Percentiles rank a stretch among this genome's conserved stretches.
phyloP scores from a whole-genome alignment of 2,113 vertebrate genomes.

The Onychostoma macrolepis region DNA sequence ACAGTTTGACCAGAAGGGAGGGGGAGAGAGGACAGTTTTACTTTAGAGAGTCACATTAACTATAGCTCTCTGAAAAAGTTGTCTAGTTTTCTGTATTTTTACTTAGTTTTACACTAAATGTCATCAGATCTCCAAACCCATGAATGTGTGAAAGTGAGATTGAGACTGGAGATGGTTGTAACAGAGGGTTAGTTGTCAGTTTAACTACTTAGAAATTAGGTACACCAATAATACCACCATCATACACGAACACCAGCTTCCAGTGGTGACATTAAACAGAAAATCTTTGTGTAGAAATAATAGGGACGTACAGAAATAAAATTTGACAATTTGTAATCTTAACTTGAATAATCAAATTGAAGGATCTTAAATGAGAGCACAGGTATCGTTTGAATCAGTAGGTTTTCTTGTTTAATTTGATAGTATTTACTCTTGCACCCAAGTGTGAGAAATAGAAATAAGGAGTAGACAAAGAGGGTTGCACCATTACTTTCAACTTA shows the following conservation, averaged over 20 bases:
- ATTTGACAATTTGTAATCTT: neutral
- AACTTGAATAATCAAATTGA: neutral
- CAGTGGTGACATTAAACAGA: neutral
- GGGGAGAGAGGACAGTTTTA: slow-evolving; percentile 58
- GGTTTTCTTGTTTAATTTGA: neutral
- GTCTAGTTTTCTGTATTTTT: neutral
- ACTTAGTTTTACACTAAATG: neutral
- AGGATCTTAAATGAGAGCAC: neutral
- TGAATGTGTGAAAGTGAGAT: neutral
- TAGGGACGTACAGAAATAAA: neutral
- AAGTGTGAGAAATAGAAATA: neutral
- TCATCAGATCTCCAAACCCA: neutral
- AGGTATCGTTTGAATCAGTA: neutral
- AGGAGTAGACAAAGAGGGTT: neutral
- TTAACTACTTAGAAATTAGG: neutral
- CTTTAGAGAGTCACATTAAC: slow-evolving; percentile 51
- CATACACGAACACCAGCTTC: neutral
- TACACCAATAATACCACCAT: neutral
- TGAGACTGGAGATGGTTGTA: neutral
- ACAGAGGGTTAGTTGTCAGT: neutral
- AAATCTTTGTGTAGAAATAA: neutral
- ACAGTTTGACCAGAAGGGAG: slow-evolving; percentile 51
- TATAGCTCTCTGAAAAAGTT: neutral
- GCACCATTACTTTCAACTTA: neutral
- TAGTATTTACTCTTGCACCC: neutral